Evolutionary conservation across 2,113 vertebrate species (phyloP).

Genomic region (Porphyrio hochstetteri): DNA sequence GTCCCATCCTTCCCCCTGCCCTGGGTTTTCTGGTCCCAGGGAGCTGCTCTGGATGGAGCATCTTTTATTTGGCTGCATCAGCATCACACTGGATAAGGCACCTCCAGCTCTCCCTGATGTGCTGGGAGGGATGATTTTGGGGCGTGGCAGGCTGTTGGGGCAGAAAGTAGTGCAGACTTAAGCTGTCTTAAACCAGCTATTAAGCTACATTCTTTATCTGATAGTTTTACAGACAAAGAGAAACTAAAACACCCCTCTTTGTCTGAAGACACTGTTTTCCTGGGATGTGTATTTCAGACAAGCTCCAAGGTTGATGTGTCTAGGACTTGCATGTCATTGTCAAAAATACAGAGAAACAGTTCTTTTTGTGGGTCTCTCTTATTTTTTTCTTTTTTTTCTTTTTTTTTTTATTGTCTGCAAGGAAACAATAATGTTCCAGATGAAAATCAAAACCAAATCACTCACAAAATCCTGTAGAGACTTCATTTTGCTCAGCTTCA

Average conservation of each 20-base stretch:
- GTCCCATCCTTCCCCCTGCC: background rate
- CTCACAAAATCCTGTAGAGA: slow-evolving; percentile 4
- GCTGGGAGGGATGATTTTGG: accelerated
- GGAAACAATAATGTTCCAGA: slow-evolving; percentile 12
- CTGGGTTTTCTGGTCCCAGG: accelerated
- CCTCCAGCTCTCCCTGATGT: background rate
- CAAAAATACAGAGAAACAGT: background rate
- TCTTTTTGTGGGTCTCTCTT: background rate
- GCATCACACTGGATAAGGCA: accelerated
- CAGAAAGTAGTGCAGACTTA: background rate
- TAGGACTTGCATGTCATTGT: background rate
- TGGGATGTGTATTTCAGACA: background rate
- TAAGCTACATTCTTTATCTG: background rate
- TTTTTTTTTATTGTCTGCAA: background rate
- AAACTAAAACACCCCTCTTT: background rate
- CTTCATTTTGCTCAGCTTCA: background rate
- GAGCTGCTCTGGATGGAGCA: background rate
- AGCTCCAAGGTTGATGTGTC: background rate
- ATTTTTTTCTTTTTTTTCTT: too few species aligned
- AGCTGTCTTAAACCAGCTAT: background rate
- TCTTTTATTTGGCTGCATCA: background rate
- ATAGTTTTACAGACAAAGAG: background rate
- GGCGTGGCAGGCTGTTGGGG: background rate
- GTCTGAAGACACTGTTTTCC: background rate
- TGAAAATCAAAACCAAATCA: background rate